Evolutionary conservation across 2,113 vertebrate species (phyloP).

Genomic region (Poeciliopsis occidentalis): DNA sequence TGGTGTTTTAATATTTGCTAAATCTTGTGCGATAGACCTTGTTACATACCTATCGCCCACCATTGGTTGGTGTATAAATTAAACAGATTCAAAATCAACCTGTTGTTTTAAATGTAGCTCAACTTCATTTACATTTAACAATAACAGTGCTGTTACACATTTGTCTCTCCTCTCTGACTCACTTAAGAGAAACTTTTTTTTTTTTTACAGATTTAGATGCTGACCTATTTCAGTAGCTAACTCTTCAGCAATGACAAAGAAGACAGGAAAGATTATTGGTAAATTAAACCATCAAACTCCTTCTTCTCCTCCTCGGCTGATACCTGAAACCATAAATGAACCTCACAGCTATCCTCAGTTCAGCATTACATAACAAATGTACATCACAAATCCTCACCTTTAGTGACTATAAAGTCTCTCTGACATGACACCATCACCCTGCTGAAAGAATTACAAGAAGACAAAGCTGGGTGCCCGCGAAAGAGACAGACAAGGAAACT

Average conservation of each 20-base stretch:
- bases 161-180: no score
- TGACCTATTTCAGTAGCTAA: neutral
- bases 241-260: neutral
- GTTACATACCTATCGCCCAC: no score
- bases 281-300: neutral
- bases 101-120: no score
- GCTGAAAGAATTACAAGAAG: constrained; percentile 45
- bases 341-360: constrained; percentile 65
- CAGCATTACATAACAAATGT: constrained; percentile 67
- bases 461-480: constrained; percentile 36
- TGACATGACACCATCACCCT: constrained; percentile 44
- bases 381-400: constrained; percentile 42
- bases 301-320: neutral
- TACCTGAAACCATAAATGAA: constrained; percentile 53
- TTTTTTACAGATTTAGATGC: no score
- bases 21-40: no score
- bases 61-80: no score
- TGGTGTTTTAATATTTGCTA: no score
- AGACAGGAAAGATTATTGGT: neutral
- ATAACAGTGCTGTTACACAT: no score
- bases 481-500: constrained; percentile 18
- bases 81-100: no score
- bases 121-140: no score
- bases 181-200: no score
- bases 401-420: constrained; percentile 56